Evolutionary conservation across 2,113 vertebrate species (phyloP), one percentile per base, ranked within the genome.

Genomic region (Erythrolamprus reginae): DNA sequence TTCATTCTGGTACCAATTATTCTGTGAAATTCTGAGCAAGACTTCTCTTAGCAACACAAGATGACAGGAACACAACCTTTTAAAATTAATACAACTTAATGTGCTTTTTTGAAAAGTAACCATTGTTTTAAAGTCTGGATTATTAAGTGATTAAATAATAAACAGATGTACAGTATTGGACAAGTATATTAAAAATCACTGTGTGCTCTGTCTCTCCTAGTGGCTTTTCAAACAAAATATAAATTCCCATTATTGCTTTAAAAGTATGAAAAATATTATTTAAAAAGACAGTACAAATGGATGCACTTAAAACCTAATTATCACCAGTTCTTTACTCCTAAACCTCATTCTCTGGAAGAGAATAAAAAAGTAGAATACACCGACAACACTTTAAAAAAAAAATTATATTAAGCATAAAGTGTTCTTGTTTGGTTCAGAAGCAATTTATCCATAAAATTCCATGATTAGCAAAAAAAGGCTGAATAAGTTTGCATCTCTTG

Each of bases 181-280:
- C 52, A 84, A 47, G 21, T 47, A 15, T 55, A 53, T 10, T 52
- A 42, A 58, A 45, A 65, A 82, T 52, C 70, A 51, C 28, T 82
- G 91, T 77, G 65, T 21, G 33, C 70, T 38, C 87, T 51, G 10
- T 1, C 91, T 88, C 65, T 61, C 26, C 70, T 65, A 52, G 90
- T 58, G 86, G 88, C 92, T 93, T 51, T 89, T 77, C 86, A 92
- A 91, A 7, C 28, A 0, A 70, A 94, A 91, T 51, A 91, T 77
- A 70, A 0, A 0, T 82, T 65, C 89, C 93, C 52, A 93, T 96
- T 96, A 95, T 92, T 96, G 96, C 96, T 95, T 95, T 92, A 89
- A 92, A 92, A 91, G 92, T 89, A 65, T 95, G 92, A 58, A 93
- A 85, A 45, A 91, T 84, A 89, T 92, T 95, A 94, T 93, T 91